Evolutionary conservation across 2,797 vertebrate genomes (phyloP).

Genomic region (Cossypha caffra): DNA sequence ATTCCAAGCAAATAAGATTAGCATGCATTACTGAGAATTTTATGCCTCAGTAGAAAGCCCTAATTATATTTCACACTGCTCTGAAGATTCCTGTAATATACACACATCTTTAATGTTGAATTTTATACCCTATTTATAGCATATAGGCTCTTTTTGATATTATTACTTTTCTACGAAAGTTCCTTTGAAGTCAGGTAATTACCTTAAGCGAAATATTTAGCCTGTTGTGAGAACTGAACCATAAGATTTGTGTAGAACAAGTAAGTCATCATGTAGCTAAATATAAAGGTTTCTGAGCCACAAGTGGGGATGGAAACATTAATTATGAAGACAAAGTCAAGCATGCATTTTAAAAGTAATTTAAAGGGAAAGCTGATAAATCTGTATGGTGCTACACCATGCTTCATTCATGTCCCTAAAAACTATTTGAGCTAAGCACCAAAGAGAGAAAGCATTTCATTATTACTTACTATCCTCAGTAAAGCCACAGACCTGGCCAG

Average conservation of each 20-base stretch:
- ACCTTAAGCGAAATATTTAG: constrained; percentile 63
- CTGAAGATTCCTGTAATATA: constrained; percentile 62
- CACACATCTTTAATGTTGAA: constrained; percentile 66
- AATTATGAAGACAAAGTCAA: constrained; percentile 23
- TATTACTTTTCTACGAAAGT: constrained; percentile 61
- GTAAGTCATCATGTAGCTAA: constrained; percentile 24
- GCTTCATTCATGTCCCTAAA: neutral
- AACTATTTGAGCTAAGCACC: neutral
- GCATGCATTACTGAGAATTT: constrained; percentile 49
- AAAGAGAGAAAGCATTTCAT: neutral
- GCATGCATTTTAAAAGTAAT: neutral
- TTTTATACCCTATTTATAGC: constrained; percentile 69
- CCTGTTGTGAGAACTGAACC: constrained; percentile 48
- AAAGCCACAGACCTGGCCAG: neutral
- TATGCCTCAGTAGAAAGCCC: constrained; percentile 51
- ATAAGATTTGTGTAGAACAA: constrained; percentile 39
- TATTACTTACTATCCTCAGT: neutral
- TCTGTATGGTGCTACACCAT: neutral
- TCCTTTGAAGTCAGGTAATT: constrained; percentile 67
- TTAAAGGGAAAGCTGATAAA: constrained; percentile 20
- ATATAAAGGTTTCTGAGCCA: neutral
- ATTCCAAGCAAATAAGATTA: constrained; percentile 62
- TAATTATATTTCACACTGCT: constrained; percentile 68
- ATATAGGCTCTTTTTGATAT: constrained; percentile 58
- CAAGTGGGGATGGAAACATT: constrained; percentile 4